Evolutionary conservation across 2,113 vertebrate genomes (phyloP).

Genomic region (Mastomys natalensis): DNA sequence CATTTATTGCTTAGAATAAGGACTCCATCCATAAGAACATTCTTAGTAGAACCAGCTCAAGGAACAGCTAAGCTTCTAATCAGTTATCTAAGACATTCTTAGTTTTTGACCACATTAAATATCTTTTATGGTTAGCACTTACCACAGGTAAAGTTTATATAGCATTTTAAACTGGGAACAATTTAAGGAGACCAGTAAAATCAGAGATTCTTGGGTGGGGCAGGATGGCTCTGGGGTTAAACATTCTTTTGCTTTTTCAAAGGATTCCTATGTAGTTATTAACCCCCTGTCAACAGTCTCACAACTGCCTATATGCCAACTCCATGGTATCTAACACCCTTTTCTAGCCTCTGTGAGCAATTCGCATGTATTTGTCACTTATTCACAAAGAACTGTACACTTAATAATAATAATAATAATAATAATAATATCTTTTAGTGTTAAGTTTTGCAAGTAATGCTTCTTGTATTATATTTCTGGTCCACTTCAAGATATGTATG

Average conservation of each 20-base stretch:
- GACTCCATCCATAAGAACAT: background rate
- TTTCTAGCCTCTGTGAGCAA: background rate
- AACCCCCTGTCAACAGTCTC: background rate
- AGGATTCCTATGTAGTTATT: background rate
- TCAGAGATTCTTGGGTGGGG: background rate
- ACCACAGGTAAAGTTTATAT: background rate
- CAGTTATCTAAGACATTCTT: slow-evolving; percentile 14
- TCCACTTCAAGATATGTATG: background rate
- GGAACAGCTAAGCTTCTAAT: background rate
- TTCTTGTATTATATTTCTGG: slow-evolving; percentile 10
- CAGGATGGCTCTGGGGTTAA: background rate
- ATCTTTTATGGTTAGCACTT: background rate
- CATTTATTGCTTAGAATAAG: background rate
- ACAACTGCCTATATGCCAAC: background rate
- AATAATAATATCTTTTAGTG: background rate
- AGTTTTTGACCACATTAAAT: background rate
- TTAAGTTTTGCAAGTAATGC: slow-evolving; percentile 17
- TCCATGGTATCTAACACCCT: background rate
- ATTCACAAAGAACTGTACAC: background rate
- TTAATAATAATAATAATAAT: background rate
- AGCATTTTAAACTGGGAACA: background rate
- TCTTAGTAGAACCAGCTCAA: background rate
- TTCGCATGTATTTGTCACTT: background rate
- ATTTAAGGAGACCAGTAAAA: background rate
- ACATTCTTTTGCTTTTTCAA: background rate